Percentiles rank a stretch among this genome's conserved stretches.
These are phyloP conservation scores for Cabera pusaria DNA, from an alignment of 2,888 invertebrate genomes.

Conservation along the genomic window DNA sequence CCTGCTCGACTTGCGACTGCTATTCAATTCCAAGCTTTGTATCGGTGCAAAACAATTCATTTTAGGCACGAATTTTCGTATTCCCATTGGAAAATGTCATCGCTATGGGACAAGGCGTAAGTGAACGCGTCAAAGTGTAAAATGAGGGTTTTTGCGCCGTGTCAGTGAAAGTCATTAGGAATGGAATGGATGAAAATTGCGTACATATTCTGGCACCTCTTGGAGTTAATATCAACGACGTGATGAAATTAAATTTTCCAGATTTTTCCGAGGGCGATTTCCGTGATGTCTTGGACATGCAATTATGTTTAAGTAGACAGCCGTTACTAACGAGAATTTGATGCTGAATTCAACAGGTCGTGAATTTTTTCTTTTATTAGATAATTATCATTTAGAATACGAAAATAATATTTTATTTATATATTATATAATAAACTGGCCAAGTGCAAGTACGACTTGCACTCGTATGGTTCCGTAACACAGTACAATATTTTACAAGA, in stretches of 20 bases:
- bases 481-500: too few relatives aligned
- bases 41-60: constrained; percentile 39
- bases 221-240: constrained; percentile 72
- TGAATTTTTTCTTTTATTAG: too few relatives aligned
- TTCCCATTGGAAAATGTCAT: constrained; percentile 75
- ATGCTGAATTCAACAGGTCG: too few relatives aligned
- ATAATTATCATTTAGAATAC: too few relatives aligned
- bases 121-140: constrained; percentile 83
- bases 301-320: too few relatives aligned
- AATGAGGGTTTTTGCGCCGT: constrained; percentile 81
- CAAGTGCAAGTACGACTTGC: too few relatives aligned
- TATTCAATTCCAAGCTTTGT: constrained; percentile 61
- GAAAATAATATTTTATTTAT: too few relatives aligned
- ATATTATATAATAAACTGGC: too few relatives aligned
- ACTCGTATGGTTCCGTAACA: too few relatives aligned
- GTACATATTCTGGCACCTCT: constrained; percentile 77
- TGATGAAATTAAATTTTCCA: constrained; percentile 68
- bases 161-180: constrained; percentile 83
- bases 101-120: constrained; percentile 75
- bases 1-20: constrained; percentile 41
- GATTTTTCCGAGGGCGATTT: constrained; percentile 41
- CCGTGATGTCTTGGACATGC: constrained; percentile 19
- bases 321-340: too few relatives aligned
- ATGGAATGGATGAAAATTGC: constrained; percentile 81
- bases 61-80: constrained; percentile 45